Conservation (phyloP, 2,888 invertebrate species). For the Parnassius orleans region DNA sequence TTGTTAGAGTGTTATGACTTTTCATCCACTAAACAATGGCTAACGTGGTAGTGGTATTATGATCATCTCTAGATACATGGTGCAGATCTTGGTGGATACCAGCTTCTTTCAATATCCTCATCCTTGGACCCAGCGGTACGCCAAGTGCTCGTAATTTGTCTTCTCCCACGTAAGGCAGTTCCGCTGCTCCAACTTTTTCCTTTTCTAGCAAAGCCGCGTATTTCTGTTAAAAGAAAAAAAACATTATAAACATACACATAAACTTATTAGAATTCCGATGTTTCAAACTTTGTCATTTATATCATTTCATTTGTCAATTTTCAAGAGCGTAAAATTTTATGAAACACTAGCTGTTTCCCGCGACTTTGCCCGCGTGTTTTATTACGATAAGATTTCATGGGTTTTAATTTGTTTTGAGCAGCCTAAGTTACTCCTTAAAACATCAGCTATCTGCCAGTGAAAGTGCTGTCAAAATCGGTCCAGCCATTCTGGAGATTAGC, state of each 20-base stretch:
- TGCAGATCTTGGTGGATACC: conserved; percentile 80
- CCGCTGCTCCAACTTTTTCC: conserved; percentile 94
- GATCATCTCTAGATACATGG: conserved; percentile 62
- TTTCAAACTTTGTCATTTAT: too few species aligned
- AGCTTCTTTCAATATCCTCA: conserved; percentile 94
- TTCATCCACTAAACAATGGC: conserved; percentile 77
- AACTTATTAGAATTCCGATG: neutral
- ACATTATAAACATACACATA: neutral
- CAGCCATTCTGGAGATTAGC: too few species aligned
- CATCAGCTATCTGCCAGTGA: too few species aligned
- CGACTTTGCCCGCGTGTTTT: too few species aligned
- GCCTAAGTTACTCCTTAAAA: too few species aligned
- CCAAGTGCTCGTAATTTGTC: conserved; percentile 93
- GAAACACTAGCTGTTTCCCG: too few species aligned
- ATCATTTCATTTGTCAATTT: too few species aligned
- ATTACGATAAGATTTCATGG: too few species aligned
- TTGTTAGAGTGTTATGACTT: neutral
- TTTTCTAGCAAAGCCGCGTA: conserved; percentile 91
- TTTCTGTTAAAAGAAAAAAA: conserved; percentile 82
- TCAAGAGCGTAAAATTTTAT: too few species aligned
- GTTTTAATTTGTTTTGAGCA: too few species aligned
- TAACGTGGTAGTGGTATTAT: conserved; percentile 73
- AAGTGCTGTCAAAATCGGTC: too few species aligned
- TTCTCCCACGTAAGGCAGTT: conserved; percentile 94
- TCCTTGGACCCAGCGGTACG: conserved; percentile 93